These are phyloP conservation scores for Ciconia nigra DNA, from an alignment of 2,797 vertebrate genomes.

Conservation along the genomic window DNA sequence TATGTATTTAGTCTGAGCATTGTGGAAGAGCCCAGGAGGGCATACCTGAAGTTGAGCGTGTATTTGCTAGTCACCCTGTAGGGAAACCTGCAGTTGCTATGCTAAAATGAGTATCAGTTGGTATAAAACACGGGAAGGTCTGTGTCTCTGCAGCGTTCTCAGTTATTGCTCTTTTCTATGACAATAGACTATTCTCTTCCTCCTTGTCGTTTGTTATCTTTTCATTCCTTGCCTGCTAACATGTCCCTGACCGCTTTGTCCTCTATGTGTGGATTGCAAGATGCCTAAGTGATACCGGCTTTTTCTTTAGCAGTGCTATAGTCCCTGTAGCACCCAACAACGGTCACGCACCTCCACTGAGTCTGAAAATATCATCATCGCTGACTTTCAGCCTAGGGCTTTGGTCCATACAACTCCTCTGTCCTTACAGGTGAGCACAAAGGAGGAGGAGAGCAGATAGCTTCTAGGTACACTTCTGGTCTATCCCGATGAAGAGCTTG, in stretches of 20 bases:
- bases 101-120: not conserved
- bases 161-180: not conserved
- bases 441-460: not conserved
- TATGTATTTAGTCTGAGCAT: not conserved
- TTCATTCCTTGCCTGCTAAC: not conserved
- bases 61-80: not conserved
- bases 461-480: not conserved
- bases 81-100: not conserved
- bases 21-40: not conserved
- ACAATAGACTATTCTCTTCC: not conserved
- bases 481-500: not conserved
- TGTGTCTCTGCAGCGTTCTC: not conserved
- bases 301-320: not conserved
- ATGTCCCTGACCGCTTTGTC: not conserved
- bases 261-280: not conserved
- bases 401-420: not conserved
- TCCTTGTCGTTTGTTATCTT: not conserved
- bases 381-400: not conserved
- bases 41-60: accelerated
- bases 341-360: not conserved
- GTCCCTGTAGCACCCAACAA: not conserved
- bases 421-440: not conserved
- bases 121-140: not conserved
- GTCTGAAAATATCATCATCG: accelerated
- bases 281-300: not conserved